Conservation (phyloP, 2,113 vertebrate genomes). For the Donacobius atricapilla region DNA sequence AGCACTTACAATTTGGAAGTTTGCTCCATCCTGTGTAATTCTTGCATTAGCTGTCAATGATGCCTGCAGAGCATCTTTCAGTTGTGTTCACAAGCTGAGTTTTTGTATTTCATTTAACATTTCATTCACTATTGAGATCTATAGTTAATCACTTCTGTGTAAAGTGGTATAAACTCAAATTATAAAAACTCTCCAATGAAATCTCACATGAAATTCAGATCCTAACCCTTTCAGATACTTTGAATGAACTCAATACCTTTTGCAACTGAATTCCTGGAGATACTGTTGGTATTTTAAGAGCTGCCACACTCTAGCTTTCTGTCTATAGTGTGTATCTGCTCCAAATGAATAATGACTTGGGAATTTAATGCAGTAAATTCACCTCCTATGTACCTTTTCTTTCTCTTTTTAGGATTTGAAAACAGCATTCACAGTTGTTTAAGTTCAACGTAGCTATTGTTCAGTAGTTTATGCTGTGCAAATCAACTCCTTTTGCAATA, state of each 20-base stretch:
- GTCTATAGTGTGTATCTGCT: neutral
- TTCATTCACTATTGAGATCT: neutral
- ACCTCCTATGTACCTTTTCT: neutral
- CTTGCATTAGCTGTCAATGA: neutral
- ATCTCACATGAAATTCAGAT: neutral
- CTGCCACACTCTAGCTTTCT: neutral
- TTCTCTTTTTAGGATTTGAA: neutral
- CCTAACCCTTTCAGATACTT: neutral
- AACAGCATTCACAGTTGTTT: neutral
- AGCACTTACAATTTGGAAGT: neutral
- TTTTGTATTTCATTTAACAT: neutral
- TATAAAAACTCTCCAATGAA: fast-evolving
- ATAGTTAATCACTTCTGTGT: neutral
- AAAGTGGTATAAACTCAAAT: neutral
- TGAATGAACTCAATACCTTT: neutral
- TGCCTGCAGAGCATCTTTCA: neutral
- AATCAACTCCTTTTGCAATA: neutral
- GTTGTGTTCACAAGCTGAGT: neutral
- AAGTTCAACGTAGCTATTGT: neutral
- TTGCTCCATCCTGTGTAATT: neutral
- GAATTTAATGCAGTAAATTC: neutral
- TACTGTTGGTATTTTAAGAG: neutral
- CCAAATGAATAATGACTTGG: neutral
- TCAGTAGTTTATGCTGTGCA: neutral
- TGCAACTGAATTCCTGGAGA: neutral